Base-by-base conservation (phyloP, 2,797 vertebrate genomes). In the Rhinophrynus dorsalis region DNA sequence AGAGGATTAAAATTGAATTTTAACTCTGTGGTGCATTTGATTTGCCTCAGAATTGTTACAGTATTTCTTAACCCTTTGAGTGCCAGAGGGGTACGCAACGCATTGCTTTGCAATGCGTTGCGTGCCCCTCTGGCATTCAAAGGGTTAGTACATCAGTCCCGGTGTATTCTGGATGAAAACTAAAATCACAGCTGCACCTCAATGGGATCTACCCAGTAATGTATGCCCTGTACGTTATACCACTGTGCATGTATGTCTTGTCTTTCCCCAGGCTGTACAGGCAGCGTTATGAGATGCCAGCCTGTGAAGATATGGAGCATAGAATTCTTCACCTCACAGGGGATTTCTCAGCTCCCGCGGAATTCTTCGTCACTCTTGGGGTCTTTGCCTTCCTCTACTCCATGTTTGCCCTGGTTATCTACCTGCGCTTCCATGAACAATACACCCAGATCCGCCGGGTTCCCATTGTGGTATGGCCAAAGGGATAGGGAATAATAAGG, bases 351-450 rank as follows among this genome's bases (percentile, higher is more conserved):
- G 94, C 96, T 15, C 92, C 95, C 0, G 92, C 95, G 0, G 84
- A 97, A 83, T 98, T 97, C 79, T 98, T 89, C 0, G 94, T 98
- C 62, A 90, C 89, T 30, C 78, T 97, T 15, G 94, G 92, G 58
- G 94, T 96, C 71, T 87, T 98, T 76, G 88, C 87, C 47, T 97
- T 98, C 79, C 90, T 98, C 29, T 97, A 97, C 82, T 47, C 92
- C 81, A 94, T 87, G 68, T 92, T 87, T 1, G 91, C 92, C 0
- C 83, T 98, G 1, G 80, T 94, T 54, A 24, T 98, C 58, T 98
- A 98, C 80, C 80, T 97, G 80, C 92, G 93, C 61, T 97, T 93
- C 78, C 91, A 95, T 81, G 85, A 89, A 58, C 29, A 94, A 45
- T 98, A 97, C 62, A 80, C 82, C 0, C 85, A 90, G 51, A 85